A percentile compares a stretch with the other conserved stretches of the same genome.
Evolutionary conservation across 2,888 invertebrate species (phyloP).

Genomic region (Gasteruption jaculator): DNA sequence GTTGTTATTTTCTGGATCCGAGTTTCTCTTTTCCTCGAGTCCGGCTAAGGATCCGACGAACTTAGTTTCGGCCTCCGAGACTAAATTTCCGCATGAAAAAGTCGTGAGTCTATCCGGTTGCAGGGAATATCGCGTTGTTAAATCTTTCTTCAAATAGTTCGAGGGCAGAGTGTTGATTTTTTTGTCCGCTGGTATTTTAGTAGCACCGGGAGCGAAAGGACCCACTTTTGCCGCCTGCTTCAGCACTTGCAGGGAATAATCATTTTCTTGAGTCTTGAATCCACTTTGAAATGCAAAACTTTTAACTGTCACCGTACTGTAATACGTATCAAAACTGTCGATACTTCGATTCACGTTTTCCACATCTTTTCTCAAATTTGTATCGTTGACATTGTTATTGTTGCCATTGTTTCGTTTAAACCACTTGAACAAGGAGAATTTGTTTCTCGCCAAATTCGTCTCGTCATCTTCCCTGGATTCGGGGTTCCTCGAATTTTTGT

Average conservation of each 20-base stretch:
- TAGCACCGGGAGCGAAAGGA: conserved; percentile 41
- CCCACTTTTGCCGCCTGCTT: conserved; percentile 30
- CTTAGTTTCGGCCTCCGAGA: conserved; percentile 19
- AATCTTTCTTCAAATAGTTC: conserved; percentile 31
- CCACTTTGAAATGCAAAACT: conserved; percentile 67
- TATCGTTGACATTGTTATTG: no score
- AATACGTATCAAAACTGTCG: conserved; percentile 64
- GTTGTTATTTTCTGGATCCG: no score
- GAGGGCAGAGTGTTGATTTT: conserved; percentile 35
- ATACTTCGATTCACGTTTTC: conserved; percentile 55
- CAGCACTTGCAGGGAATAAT: conserved; percentile 37
- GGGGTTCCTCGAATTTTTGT: no score
- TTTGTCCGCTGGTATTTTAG: conserved; percentile 26
- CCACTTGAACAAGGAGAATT: conserved; percentile 70
- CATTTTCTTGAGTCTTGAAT: conserved; percentile 42
- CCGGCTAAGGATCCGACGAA: conserved; percentile 29
- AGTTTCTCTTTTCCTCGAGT: conserved; percentile 51
- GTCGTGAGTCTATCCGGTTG: conserved; percentile 32
- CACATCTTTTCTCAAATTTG: conserved; percentile 27
- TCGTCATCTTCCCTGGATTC: no score
- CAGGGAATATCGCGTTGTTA: conserved; percentile 40
- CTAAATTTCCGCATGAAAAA: conserved; percentile 39
- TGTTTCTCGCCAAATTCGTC: no score
- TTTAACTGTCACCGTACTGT: conserved; percentile 68
- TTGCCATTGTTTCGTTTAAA: conserved; percentile 66